Base-by-base conservation (phyloP, 2,113 vertebrate genomes). In the Dendropsophus ebraccatus region DNA sequence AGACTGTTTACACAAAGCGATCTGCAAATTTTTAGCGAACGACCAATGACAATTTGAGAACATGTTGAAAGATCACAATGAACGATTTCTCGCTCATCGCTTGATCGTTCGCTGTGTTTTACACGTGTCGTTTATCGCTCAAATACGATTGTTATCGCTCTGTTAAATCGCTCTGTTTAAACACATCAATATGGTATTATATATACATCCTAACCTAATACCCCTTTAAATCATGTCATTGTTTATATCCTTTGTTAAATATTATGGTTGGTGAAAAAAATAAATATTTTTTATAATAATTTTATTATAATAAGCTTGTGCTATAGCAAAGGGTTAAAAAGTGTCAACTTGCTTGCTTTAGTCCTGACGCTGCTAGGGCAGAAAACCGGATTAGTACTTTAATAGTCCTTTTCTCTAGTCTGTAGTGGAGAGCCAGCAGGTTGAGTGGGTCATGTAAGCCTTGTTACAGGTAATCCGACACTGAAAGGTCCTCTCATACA, bases 381-480 rank as follows among this genome's bases (percentile, higher is more conserved):
- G 17, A 76, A 75, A 76, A 49, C 25, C 52, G 47, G 73, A 76
- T 49, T 49, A 76, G n/a, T 76, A 76, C 25, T 76, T 30, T 16
- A 49, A 17, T 49, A 50, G 73, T 17, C 25, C 37, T 70, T 75
- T 49, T 50, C 73, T 76, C 28, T 4, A 19, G 45, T 50, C 45
- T 76, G 73, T 76, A 28, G 73, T 76, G 73, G n/a, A 17, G 45
- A 52, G 73, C 7, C 73, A 76, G 73, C 77, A 45, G 35, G 75
- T 54, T 32, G 75, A 54, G 54, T 32, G 35, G 79, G 60, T 81
- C 79, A 81, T 17, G 23, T 81, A 67, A 60, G 35, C 77, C 50
- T 32, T 83, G 69, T 45, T 83, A 72, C 56, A 85, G 58, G 83
- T 69, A 85, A 85, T 58, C 41, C 32, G 74, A 85, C 74, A 65